phyloP scores from a whole-genome alignment of 1,140 invertebrate genomes.

The Cotesia typhae region DNA sequence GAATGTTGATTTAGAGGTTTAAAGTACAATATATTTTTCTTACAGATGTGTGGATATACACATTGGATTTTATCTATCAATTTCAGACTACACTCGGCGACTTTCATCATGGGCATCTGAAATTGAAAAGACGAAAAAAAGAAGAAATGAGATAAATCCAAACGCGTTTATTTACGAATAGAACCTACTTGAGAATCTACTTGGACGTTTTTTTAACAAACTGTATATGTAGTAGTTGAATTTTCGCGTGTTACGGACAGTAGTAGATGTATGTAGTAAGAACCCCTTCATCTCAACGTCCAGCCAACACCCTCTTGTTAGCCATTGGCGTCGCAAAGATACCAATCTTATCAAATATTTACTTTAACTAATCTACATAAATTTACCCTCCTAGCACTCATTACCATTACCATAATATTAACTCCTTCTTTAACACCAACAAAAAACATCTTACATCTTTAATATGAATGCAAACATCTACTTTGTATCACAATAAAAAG shows the following conservation, averaged over 20 bases:
- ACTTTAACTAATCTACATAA: constrained; percentile 26
- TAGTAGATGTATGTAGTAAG: constrained; percentile 18
- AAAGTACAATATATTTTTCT: background rate
- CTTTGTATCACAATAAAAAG: background rate
- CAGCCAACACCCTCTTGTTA: constrained; percentile 43
- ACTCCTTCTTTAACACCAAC: background rate
- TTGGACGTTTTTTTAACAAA: constrained; percentile 39
- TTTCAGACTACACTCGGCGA: constrained; percentile 1
- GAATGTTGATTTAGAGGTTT: no score
- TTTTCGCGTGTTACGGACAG: constrained; percentile 37
- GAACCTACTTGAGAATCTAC: constrained; percentile 20
- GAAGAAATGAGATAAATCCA: constrained; percentile 29
- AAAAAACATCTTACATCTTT: background rate
- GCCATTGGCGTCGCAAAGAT: constrained; percentile 42
- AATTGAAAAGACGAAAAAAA: constrained; percentile 7
- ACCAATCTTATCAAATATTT: constrained; percentile 17
- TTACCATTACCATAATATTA: constrained; percentile 6
- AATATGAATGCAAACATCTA: no score
- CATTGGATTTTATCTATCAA: constrained; percentile 17
- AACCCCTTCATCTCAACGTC: constrained; percentile 49
- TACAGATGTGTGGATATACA: background rate
- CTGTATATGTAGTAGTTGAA: constrained; percentile 19
- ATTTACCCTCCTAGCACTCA: background rate
- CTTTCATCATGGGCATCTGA: constrained; percentile 1
- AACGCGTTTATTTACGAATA: constrained; percentile 49